Percentiles rank a stretch among this genome's conserved stretches.
Conservation (phyloP, 2,888 invertebrate species). For the Rhingia rostrata region DNA sequence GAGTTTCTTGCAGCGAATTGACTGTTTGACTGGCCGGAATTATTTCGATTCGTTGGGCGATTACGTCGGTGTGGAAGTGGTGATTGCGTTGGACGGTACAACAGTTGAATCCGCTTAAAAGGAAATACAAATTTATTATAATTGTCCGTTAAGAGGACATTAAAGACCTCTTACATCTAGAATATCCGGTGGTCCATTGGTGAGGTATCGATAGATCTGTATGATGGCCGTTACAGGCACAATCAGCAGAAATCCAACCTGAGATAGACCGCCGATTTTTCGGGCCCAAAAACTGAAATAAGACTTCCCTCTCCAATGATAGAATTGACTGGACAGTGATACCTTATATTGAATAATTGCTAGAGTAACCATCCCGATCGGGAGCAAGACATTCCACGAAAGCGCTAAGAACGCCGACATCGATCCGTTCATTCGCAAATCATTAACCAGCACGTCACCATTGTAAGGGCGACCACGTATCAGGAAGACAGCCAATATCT, state of each 20-base stretch:
- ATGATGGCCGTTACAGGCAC: slow-evolving; percentile 85
- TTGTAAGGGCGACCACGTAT: slow-evolving; percentile 94
- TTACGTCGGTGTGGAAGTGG: slow-evolving; percentile 78
- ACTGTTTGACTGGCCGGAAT: slow-evolving; percentile 67
- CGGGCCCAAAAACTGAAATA: slow-evolving; percentile 93
- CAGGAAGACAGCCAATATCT: slow-evolving; percentile 92
- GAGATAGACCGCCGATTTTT: slow-evolving; percentile 90
- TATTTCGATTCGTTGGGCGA: slow-evolving; percentile 74
- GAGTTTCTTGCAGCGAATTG: slow-evolving; percentile 50
- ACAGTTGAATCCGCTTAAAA: slow-evolving; percentile 90
- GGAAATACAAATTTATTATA: background rate
- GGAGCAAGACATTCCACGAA: slow-evolving; percentile 94
- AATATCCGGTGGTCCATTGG: slow-evolving; percentile 92
- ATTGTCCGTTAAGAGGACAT: background rate
- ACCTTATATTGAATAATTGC: slow-evolving; percentile 89
- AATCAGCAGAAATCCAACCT: slow-evolving; percentile 89
- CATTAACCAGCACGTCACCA: slow-evolving; percentile 84
- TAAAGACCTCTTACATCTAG: slow-evolving; percentile 88
- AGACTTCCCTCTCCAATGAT: slow-evolving; percentile 87
- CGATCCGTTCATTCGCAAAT: slow-evolving; percentile 83
- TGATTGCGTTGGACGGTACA: slow-evolving; percentile 89
- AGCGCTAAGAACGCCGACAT: slow-evolving; percentile 89
- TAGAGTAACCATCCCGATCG: slow-evolving; percentile 90
- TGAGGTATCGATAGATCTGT: slow-evolving; percentile 90
- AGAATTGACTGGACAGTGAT: slow-evolving; percentile 87